Base-by-base conservation (phyloP, 2,113 vertebrate species). In the Corythornis madagascariensis region DNA sequence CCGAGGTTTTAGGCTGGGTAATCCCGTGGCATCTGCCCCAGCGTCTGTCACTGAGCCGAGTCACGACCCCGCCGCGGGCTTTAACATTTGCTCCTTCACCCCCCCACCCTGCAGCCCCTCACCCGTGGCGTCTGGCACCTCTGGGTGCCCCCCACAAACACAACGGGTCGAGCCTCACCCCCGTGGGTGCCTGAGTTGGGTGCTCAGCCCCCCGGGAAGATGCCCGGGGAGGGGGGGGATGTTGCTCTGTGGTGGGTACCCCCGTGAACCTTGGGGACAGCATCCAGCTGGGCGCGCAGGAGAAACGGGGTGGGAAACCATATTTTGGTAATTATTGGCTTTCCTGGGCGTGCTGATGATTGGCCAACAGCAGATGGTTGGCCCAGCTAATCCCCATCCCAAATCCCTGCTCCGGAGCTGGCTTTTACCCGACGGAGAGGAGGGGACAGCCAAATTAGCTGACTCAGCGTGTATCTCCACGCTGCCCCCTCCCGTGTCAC, bases 21-120 rank as follows among this genome's bases (percentile, higher is more conserved):
- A 98, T 98, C 97, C 97, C 2, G 3, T 95, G 95, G 97, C 93
- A 96, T 97, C 97, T 98, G 97, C 97, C 96, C 97, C 90, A 94
- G 97, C 95, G 65, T 96, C 95, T 87, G 96, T 97, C 96, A 97
- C 95, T 25, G 33, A 92, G 71, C 91, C 14, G 47, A 79, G 91
- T 94, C 71, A 89, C 3, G 40, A 76, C 92, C 91, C 83, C 0
- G 2, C 82, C 6, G 1, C 29, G 29, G 91, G 87, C 80, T 94
- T 96, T 97, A 96, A 96, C 22, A 1, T 97, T 97, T 97, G 96
- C 96, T 96, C 91, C 95, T 83, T 93, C 81, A 94, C 65, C 55
- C 55, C 74, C 57, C 55, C 1, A 0, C 57, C 40, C 35, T 0
- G 4, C 63, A 19, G 64, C 40, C 73, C 69, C 56, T 67, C 0